Percentiles rank a stretch among this genome's conserved stretches.
Evolutionary conservation across 2,113 vertebrate genomes (phyloP).

Genomic region (Ovis aries): ARS-UI_Ramb_v3.0 NC_056066.1:37336001-37336500

Average conservation of each 20-base stretch:
- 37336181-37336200: neutral
- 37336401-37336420: neutral
- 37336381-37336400: neutral
- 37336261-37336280: constrained; percentile 58
- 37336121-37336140: neutral
- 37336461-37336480: constrained; percentile 52
- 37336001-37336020: neutral
- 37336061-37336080: neutral
- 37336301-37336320: constrained; percentile 56
- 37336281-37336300: constrained; percentile 53
- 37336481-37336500: neutral
- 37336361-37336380: constrained; percentile 11
- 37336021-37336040: neutral
- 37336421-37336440: neutral
- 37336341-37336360: constrained; percentile 20
- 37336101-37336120: neutral
- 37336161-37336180: neutral
- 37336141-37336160: neutral
- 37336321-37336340: constrained; percentile 48
- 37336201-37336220: neutral
- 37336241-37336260: constrained; percentile 41
- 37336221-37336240: neutral
- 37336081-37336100: neutral
- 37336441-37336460: constrained; percentile 1
- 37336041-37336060: neutral